phyloP scores from a whole-genome alignment of 37 sponge, comb jelly and placozoan genomes.

The Ephydatia muelleri region DNA sequence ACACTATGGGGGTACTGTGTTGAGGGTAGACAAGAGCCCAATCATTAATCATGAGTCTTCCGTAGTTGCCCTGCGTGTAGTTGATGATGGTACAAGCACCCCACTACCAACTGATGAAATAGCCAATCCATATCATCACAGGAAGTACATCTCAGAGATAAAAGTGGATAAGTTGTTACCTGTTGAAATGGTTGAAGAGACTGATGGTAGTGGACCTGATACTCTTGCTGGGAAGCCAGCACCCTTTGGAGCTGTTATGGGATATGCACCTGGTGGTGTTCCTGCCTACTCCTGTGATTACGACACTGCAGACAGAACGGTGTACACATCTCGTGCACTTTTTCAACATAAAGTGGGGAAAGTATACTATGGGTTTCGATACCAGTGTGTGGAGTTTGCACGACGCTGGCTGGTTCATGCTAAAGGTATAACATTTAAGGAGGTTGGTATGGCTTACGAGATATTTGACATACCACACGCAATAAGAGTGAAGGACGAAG shows the following conservation, averaged over 20 bases:
- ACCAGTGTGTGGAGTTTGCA: constrained; percentile 2
- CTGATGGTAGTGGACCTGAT: not conserved
- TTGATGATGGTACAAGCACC: not conserved
- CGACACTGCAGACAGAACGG: not conserved
- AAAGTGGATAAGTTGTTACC: not conserved
- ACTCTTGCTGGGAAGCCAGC: not conserved
- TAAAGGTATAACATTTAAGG: not conserved
- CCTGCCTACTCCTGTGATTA: not conserved
- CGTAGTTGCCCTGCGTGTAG: not conserved
- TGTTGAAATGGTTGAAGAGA: not conserved
- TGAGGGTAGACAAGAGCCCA: not conserved
- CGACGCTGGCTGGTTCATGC: constrained; percentile 7
- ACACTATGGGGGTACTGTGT: not conserved
- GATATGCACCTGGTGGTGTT: not conserved
- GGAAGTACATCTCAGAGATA: not conserved
- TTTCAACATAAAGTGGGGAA: not conserved
- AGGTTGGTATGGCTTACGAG: not conserved
- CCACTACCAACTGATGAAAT: not conserved
- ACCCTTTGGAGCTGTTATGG: not conserved
- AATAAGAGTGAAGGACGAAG: not conserved
- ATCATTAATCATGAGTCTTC: not conserved
- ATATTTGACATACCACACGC: not conserved
- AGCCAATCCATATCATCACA: not conserved
- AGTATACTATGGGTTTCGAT: not conserved
- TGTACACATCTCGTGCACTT: not conserved